Percentiles rank a stretch among this genome's conserved stretches.
Evolutionary conservation across 2,797 vertebrate species (phyloP).

Genomic region (Pseudochirops corinnae): DNA sequence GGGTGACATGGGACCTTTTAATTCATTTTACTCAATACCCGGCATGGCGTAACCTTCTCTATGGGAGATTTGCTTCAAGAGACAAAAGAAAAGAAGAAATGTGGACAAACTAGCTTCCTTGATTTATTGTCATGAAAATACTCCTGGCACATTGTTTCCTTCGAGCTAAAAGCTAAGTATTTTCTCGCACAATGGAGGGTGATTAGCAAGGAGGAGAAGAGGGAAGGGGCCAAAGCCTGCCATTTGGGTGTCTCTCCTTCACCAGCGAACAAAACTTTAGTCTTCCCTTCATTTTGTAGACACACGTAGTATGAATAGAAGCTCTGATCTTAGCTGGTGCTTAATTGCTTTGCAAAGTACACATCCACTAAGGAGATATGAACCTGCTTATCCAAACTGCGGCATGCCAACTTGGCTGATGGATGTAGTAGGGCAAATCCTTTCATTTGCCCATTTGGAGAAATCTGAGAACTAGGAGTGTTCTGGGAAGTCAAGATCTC

Average conservation of each 20-base stretch:
- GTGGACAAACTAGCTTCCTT: slow-evolving; percentile 86
- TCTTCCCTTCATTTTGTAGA: slow-evolving; percentile 78
- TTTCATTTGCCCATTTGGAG: slow-evolving; percentile 66
- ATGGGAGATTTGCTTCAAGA: slow-evolving; percentile 85
- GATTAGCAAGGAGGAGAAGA: slow-evolving; percentile 69
- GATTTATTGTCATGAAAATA: slow-evolving; percentile 83
- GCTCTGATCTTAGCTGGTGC: slow-evolving; percentile 75
- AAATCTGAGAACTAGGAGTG: slow-evolving; percentile 62
- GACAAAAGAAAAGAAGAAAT: slow-evolving; percentile 85
- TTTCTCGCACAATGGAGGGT: slow-evolving; percentile 79
- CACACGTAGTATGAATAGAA: slow-evolving; percentile 77
- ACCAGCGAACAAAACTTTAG: slow-evolving; percentile 79
- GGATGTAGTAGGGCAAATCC: slow-evolving; percentile 53
- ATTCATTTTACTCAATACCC: slow-evolving; percentile 82
- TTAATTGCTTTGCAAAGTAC: slow-evolving; percentile 73
- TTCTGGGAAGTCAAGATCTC: slow-evolving; percentile 71
- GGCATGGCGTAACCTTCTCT: slow-evolving; percentile 83
- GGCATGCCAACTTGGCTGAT: slow-evolving; percentile 53
- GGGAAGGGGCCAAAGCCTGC: neutral
- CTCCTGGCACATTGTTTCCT: slow-evolving; percentile 82
- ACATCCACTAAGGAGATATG: slow-evolving; percentile 67
- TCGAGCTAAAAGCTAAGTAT: slow-evolving; percentile 76
- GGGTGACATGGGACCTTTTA: slow-evolving; percentile 81
- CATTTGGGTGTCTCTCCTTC: slow-evolving; percentile 70
- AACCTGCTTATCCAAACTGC: slow-evolving; percentile 46